A percentile compares a stretch with the other conserved stretches of the same genome.
Conservation (phyloP, 2,113 vertebrate species). For the Bos indicus region DNA sequence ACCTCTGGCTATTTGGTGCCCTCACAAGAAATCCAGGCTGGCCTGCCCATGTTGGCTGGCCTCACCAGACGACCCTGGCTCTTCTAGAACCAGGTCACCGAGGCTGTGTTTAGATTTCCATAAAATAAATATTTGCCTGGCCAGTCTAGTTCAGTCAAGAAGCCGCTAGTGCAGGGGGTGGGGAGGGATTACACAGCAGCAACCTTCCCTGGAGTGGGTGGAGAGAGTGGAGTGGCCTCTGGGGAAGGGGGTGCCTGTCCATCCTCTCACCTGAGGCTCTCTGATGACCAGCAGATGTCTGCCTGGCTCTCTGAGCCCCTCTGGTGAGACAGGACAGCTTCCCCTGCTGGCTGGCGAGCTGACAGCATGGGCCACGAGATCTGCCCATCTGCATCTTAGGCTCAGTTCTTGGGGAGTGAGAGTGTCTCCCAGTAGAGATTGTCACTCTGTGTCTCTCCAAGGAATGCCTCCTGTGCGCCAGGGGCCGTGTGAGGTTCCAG, state of each 20-base stretch:
- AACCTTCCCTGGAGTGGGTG: background rate
- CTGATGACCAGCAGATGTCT: background rate
- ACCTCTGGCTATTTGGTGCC: rapidly evolving
- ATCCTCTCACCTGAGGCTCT: too few relatives aligned
- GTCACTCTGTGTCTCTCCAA: too few relatives aligned
- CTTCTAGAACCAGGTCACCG: background rate
- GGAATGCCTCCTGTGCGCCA: rapidly evolving
- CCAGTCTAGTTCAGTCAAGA: background rate
- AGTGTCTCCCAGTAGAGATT: rapidly evolving
- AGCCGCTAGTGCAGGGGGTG: background rate
- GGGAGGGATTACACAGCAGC: background rate
- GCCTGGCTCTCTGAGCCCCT: background rate
- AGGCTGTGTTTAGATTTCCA: slow-evolving; percentile 40
- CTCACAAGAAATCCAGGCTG: rapidly evolving
- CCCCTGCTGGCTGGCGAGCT: background rate
- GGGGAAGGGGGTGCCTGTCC: rapidly evolving
- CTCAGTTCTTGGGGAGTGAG: background rate
- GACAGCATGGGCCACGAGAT: rapidly evolving
- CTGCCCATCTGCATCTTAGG: too few relatives aligned
- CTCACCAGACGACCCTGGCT: background rate
- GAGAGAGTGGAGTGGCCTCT: background rate
- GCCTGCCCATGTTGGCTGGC: background rate
- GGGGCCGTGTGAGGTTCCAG: rapidly evolving
- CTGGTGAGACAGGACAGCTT: background rate
- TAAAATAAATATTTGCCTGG: slow-evolving; percentile 65